Conservation (phyloP, 2,797 vertebrate species). For the Artibeus lituratus region DNA sequence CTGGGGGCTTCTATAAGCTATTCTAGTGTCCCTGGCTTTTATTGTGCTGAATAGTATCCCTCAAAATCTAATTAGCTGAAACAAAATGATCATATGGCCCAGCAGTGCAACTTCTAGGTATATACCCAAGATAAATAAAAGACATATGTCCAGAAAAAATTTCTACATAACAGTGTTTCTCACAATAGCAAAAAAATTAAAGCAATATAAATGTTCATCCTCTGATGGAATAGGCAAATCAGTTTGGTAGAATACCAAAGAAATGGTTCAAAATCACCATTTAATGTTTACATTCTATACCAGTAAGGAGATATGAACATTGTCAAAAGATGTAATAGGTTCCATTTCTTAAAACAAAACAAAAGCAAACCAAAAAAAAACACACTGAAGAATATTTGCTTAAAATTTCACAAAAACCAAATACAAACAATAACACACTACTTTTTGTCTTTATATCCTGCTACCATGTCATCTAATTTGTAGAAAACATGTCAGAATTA, state of each 20-base stretch:
- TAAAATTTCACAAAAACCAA: neutral
- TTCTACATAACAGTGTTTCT: neutral
- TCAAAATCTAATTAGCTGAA: neutral
- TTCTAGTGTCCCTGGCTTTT: neutral
- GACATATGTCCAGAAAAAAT: rapidly evolving
- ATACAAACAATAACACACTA: neutral
- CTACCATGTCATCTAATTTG: neutral
- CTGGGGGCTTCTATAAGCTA: neutral
- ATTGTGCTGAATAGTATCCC: neutral
- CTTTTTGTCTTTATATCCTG: neutral
- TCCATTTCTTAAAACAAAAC: neutral
- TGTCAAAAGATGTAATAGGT: neutral
- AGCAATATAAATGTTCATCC: neutral
- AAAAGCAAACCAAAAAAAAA: neutral
- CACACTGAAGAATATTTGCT: neutral
- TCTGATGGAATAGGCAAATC: neutral
- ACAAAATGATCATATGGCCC: neutral
- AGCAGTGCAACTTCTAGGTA: neutral
- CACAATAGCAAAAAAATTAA: neutral
- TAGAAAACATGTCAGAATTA: neutral
- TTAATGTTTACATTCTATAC: neutral
- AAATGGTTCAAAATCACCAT: neutral
- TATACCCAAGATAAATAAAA: neutral
- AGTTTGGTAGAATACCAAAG: neutral
- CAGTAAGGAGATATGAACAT: neutral